Base-by-base conservation (phyloP, 2,888 invertebrate species). In the Elysia crispata region DNA sequence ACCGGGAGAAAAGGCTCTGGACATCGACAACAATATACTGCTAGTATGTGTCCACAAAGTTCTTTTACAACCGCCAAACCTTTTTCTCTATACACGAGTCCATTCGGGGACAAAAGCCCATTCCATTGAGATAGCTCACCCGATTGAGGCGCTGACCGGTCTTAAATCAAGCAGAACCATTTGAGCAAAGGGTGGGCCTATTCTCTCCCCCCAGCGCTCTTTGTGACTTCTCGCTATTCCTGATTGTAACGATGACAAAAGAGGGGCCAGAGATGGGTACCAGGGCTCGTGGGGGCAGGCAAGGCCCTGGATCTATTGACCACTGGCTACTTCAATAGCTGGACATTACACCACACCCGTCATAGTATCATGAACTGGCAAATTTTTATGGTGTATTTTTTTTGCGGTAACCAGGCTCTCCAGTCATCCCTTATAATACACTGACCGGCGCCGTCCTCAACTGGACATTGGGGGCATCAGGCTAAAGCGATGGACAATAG, bases 211-310 rank as follows among this genome's bases (percentile, higher is more conserved):
- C 30, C 3, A 30, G 31, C 50, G 30, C 20, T 57, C 54, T 41
- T 73, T 73, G 73, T 73, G 31, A 28, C 1, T 13, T 3, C 15
- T 41, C 41, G 41, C 41, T 11, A 1, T 57, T 30, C 28, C 30
- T 73, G 57, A 73, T 73, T 73, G 73, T 73, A 3, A n/a, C 31
- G 57, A 31, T 73, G 73, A 73, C 57, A 73, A 73, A 57, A 30
- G 20, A 25, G 72, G 33, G 50, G 30, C 25, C 28, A 50, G 50
- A 54, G 15, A 50, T 49, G 50, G 72, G 23, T 30, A 13, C 1
- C 5, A 23, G 13, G 13, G 28, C 13, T 28, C 66, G 3, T 41
- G 41, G 41, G 11, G 41, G 41, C 11, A 41, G 11, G 5, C 41
- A n/a, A 41, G 41, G 41, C 41, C 41, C 41, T 3, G 41, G 41